Percentiles rank a stretch among this genome's conserved stretches.
Conservation (phyloP, 2,113 vertebrate species). For the Athene noctua region DNA sequence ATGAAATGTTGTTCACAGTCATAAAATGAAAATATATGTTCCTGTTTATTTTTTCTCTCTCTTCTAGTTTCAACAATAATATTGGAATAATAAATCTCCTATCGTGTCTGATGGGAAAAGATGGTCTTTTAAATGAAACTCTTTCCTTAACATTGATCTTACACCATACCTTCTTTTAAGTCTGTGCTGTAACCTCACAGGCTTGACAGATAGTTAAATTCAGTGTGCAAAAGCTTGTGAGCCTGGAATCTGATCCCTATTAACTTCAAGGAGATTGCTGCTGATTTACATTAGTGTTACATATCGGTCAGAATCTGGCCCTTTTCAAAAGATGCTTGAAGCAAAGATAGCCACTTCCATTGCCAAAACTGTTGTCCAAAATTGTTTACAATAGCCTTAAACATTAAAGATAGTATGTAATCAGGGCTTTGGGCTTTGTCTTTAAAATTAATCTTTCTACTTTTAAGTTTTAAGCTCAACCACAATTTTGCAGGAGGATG, state of each 20-base stretch:
- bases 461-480: not conserved
- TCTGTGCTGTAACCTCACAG: slow-evolving; percentile 21
- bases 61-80: slow-evolving; percentile 41
- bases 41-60: slow-evolving; percentile 48
- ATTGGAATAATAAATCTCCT: slow-evolving; percentile 67
- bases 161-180: slow-evolving; percentile 7
- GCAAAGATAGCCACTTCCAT: not conserved
- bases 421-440: not conserved
- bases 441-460: not conserved
- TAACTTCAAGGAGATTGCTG: slow-evolving; percentile 28
- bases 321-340: not conserved
- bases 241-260: slow-evolving; percentile 39
- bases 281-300: slow-evolving; percentile 13
- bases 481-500: not conserved
- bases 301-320: not conserved
- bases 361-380: not conserved
- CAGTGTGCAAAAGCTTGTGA: slow-evolving; percentile 7
- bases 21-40: slow-evolving; percentile 56
- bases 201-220: slow-evolving; percentile 58
- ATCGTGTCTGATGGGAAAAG: slow-evolving; percentile 62
- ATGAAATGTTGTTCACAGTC: slow-evolving; percentile 48
- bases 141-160: slow-evolving; percentile 58
- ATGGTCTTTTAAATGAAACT: slow-evolving; percentile 55
- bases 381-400: not conserved
- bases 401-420: not conserved